A percentile compares a stretch with the other conserved stretches of the same genome.
Conservation (phyloP, 2,113 vertebrate species). For the Toxotes jaculatrix region DNA sequence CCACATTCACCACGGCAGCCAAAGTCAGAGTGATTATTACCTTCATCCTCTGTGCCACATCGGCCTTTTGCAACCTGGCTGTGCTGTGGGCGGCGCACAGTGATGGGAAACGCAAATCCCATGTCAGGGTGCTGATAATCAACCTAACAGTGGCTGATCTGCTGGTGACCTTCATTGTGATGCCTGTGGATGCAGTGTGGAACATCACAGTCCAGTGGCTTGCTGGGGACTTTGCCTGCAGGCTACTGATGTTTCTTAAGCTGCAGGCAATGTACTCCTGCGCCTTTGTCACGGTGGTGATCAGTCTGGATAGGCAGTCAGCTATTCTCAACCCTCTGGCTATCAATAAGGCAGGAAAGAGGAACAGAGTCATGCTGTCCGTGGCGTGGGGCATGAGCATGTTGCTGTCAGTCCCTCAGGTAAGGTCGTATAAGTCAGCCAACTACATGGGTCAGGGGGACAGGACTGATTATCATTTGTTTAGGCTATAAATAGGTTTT, state of each 20-base stretch:
- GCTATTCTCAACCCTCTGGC: conserved; percentile 87
- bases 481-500: neutral
- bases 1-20: conserved; percentile 76
- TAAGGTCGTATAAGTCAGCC: conserved; percentile 56
- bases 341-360: conserved; percentile 81
- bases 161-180: conserved; percentile 86
- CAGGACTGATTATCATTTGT: neutral
- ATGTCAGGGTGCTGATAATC: conserved; percentile 85
- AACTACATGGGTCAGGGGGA: neutral
- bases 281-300: conserved; percentile 88
- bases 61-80: conserved; percentile 76
- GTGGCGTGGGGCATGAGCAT: conserved; percentile 84
- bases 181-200: conserved; percentile 88
- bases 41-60: conserved; percentile 72
- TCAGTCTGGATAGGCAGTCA: conserved; percentile 87
- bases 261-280: conserved; percentile 90
- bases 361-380: conserved; percentile 85
- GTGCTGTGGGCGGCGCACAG: conserved; percentile 70
- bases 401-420: conserved; percentile 88
- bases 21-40: conserved; percentile 76
- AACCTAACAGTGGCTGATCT: conserved; percentile 86
- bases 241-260: conserved; percentile 89
- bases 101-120: conserved; percentile 80
- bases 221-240: conserved; percentile 85
- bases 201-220: conserved; percentile 91